phyloP scores from a whole-genome alignment of 2,888 invertebrate species.

The Himalopsyche tibetana region DNA sequence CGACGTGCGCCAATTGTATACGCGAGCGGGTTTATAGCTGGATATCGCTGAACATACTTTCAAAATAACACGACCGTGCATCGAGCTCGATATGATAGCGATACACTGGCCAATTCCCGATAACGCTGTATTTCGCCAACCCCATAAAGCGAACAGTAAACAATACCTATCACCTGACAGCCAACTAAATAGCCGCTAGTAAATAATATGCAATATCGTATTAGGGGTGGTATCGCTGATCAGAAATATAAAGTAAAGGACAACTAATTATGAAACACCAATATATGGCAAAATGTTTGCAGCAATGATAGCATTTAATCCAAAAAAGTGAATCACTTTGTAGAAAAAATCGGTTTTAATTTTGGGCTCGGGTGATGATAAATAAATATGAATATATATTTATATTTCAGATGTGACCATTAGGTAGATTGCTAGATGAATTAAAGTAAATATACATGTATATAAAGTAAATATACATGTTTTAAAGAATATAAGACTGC shows the following conservation, averaged over 20 bases:
- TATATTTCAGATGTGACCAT: too few relatives aligned
- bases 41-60: background rate
- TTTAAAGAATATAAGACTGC: too few relatives aligned
- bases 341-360: too few relatives aligned
- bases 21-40: background rate
- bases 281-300: too few relatives aligned
- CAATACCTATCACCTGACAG: conserved; percentile 11
- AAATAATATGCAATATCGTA: background rate
- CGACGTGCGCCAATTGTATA: background rate
- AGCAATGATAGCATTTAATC: too few relatives aligned
- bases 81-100: background rate
- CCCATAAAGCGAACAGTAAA: conserved; percentile 24
- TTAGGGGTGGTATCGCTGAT: background rate
- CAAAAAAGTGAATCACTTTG: too few relatives aligned
- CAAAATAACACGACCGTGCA: conserved; percentile 3
- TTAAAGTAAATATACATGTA: too few relatives aligned
- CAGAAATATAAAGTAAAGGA: background rate
- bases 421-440: too few relatives aligned
- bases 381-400: too few relatives aligned
- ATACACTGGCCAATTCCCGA: conserved; percentile 25
- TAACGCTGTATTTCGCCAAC: conserved; percentile 20
- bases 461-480: too few relatives aligned
- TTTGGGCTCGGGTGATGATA: too few relatives aligned
- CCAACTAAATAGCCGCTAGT: background rate
- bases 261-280: too few relatives aligned